Base-by-base conservation (phyloP, 2,797 vertebrate genomes). In the Aeoliscus strigatus region DNA sequence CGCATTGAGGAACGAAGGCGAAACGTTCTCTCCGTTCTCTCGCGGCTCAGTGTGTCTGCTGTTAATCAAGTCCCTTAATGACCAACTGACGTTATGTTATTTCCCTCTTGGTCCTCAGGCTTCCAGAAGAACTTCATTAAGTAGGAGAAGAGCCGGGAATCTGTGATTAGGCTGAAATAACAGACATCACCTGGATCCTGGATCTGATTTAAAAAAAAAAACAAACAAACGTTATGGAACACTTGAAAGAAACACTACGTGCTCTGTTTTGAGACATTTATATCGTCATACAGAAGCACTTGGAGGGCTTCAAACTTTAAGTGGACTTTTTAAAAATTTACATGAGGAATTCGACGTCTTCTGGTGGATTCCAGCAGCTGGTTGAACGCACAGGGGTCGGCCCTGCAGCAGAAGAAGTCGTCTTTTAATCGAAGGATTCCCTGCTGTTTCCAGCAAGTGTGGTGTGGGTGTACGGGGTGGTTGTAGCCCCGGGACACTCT, bases 231-330 rank as follows among this genome's bases (percentile, higher is more conserved):
- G 31, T 40, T 37, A 72, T 81, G 80, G 67, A 69, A 74, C 54
- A 50, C 51, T 70, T 48, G 7, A 34, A 46, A 50, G 51, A 50
- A 67, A 81, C 77, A 78, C 80, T 77, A 83, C 70, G 66, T 55
- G 74, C 74, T 61, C 14, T 3, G 5, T 67, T 74, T 64, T 66
- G 61, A 67, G 8, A 40, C n/a, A 8, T 64, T 59, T 52, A 12
- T 51, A 55, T 32, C 21, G 24, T 29, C 48, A 39, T 28, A 52
- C 58, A 16, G 71, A 67, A 60, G 79, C 79, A 74, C 71, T 73
- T 70, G 16, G 18, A 36, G 45, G 35, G 66, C 54, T 62, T 75
- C 45, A 0, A 29, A n/a, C 50, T 11, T 39, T 40, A 14, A 37
- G 51, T 42, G 47, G 23, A 56, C 44, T 50, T 18, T 28, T 33